Evolutionary conservation across 1,140 invertebrate species (phyloP).

Genomic region (Nephotettix cincticeps): DNA sequence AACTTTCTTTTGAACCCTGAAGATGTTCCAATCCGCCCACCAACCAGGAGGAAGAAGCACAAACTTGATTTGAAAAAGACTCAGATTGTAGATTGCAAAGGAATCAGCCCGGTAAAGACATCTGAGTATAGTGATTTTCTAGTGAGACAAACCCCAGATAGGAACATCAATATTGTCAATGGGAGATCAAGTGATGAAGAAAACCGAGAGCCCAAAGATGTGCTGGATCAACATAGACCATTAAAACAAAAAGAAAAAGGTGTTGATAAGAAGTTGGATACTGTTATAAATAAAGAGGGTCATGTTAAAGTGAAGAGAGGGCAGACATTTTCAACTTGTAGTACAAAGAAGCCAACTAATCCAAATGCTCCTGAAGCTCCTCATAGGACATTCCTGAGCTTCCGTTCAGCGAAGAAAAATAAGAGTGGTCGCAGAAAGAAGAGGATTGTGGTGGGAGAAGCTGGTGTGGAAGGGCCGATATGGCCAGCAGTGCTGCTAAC

Average conservation of each 20-base stretch:
- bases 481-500: conserved; percentile 32
- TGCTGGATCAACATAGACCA: background rate
- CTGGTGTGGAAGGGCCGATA: conserved; percentile 15
- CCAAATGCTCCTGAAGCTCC: background rate
- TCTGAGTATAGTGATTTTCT: conserved; percentile 24
- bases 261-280: background rate
- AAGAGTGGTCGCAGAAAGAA: conserved; percentile 24
- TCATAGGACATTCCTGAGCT: conserved; percentile 20
- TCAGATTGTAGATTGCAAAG: conserved; percentile 5
- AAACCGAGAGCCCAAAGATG: background rate
- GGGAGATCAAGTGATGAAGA: background rate
- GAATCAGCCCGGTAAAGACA: background rate
- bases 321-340: background rate
- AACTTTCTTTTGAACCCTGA: background rate
- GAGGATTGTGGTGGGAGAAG: conserved; percentile 26
- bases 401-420: conserved; percentile 15
- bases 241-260: background rate
- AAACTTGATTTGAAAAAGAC: background rate
- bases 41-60: conserved; percentile 25
- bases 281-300: background rate
- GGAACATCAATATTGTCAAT: conserved; percentile 1
- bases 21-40: background rate
- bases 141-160: background rate
- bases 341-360: background rate
- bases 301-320: background rate